These are phyloP conservation scores for Leptodactylus fallax DNA, from an alignment of 2,797 vertebrate species.

Conservation along the genomic window DNA sequence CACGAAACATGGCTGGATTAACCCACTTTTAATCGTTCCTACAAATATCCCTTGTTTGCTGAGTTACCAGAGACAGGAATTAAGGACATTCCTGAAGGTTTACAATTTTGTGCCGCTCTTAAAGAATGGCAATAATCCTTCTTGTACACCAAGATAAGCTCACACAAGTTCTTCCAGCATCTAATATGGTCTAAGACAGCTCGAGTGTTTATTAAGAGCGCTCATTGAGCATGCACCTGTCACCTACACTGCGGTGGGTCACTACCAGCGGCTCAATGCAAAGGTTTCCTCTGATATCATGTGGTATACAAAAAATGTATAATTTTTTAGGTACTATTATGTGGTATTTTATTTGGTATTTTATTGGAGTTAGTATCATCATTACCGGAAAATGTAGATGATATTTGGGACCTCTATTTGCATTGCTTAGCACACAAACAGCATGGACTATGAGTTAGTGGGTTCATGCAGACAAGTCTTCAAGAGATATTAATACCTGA, in stretches of 20 bases:
- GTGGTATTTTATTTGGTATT: neutral
- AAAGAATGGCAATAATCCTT: constrained; percentile 12
- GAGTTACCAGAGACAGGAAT: constrained; percentile 8
- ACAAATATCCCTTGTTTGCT: constrained; percentile 20
- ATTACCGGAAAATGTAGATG: neutral
- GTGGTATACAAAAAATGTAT: neutral
- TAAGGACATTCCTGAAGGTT: constrained; percentile 27
- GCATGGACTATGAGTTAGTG: no score
- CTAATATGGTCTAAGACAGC: neutral
- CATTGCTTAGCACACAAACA: neutral
- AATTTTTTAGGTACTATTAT: neutral
- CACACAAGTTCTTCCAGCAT: constrained; percentile 4
- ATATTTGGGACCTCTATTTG: no score
- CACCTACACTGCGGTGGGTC: neutral
- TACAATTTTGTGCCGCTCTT: neutral
- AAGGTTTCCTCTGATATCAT: neutral
- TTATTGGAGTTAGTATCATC: neutral
- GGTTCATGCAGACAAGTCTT: no score
- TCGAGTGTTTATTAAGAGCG: neutral
- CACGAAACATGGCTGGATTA: constrained; percentile 2
- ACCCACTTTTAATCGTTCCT: constrained; percentile 12
- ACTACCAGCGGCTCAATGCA: neutral
- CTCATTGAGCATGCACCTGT: neutral
- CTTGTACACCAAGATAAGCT: constrained; percentile 13
- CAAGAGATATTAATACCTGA: no score